Evolutionary conservation across 2,888 invertebrate genomes (phyloP), one percentile per base, ranked within the genome.

Genomic region (Thalpophila matura): DNA sequence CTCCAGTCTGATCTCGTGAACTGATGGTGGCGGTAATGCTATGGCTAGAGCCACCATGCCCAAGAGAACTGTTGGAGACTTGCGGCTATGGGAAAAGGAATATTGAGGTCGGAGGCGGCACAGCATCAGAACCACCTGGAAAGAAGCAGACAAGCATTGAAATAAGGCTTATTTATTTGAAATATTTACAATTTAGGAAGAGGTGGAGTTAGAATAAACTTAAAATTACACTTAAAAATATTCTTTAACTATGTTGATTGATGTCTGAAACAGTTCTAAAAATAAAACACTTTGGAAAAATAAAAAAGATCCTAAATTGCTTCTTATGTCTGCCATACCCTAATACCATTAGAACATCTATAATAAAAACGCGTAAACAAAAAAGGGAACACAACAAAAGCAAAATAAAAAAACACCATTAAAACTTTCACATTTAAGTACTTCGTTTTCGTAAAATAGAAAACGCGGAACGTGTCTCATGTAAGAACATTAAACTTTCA

Each of bases 1-100:
- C 91, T 99, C 99, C 81, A 99, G 96, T 80, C 99, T 96, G 82
- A 99, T 98, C 95, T 99, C 99, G 89, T 99, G 99, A 74, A 99
- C 98, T 74, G 99, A 99, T 10, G 99, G 99, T 10, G 99, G 99
- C 43, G 99, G 99, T 77, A 99, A 95, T 9, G 99, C 99, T 80
- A 99, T 99, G 77, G 99, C 99, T 82, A 99, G 89, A 4, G 98
- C 99, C 60, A 99, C 99, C 97, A 99, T 98, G 22, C 99, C 99
- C 80, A 99, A 93, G 27, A 98, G 95, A 6, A 98, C 97, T 12
- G 98, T 98, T 51, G 98, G 97, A 0, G 97, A 96, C 92, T 98
- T 98, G 84, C 98, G 96, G 77, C 97, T 97, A 92, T 98, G 98
- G 10, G 98, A 98, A 94, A 98, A 99, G 64, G 98, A 98, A 91